These are phyloP conservation scores for Drosophila burlai DNA, from an alignment of 1,140 invertebrate species.

Conservation along the genomic window DNA sequence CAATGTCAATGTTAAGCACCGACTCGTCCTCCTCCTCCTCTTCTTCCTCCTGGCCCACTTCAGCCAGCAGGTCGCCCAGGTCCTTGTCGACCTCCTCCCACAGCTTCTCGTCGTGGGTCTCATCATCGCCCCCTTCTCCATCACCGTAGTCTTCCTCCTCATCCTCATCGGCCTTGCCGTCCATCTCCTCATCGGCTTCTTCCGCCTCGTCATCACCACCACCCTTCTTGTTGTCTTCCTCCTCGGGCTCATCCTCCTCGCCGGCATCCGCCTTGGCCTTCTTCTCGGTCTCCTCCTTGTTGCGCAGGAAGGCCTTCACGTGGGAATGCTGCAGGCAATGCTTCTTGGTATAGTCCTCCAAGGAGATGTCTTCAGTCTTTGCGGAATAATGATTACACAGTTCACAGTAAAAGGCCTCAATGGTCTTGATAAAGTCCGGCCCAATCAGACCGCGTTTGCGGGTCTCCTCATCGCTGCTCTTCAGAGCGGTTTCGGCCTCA, in stretches of 20 bases:
- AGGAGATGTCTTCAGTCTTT: slow-evolving; percentile 86
- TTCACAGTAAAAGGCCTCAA: slow-evolving; percentile 91
- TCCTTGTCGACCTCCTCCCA: slow-evolving; percentile 92
- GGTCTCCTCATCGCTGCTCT: slow-evolving; percentile 88
- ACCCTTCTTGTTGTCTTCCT: slow-evolving; percentile 39
- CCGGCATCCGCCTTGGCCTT: slow-evolving; percentile 79
- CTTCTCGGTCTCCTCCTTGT: slow-evolving; percentile 90
- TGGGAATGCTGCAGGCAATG: slow-evolving; percentile 90
- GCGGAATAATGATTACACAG: slow-evolving; percentile 90
- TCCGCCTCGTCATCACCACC: slow-evolving; percentile 40
- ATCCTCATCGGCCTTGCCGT: slow-evolving; percentile 86
- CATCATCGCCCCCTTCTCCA: slow-evolving; percentile 83
- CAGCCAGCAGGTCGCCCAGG: slow-evolving; percentile 89
- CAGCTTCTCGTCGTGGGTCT: slow-evolving; percentile 88
- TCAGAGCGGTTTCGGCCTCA: slow-evolving; percentile 84
- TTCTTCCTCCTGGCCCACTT: slow-evolving; percentile 88
- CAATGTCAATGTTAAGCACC: slow-evolving; percentile 86
- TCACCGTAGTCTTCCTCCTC: slow-evolving; percentile 62
- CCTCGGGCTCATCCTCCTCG: slow-evolving; percentile 52
- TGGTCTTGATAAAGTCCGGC: slow-evolving; percentile 90
- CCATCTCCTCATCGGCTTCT: slow-evolving; percentile 72
- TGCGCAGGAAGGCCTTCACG: slow-evolving; percentile 90
- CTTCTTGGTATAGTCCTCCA: slow-evolving; percentile 87
- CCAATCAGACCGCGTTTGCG: slow-evolving; percentile 91
- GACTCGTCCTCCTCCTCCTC: slow-evolving; percentile 91